phyloP scores from a whole-genome alignment of 2,113 vertebrate genomes.

The Etia nguti region DNA sequence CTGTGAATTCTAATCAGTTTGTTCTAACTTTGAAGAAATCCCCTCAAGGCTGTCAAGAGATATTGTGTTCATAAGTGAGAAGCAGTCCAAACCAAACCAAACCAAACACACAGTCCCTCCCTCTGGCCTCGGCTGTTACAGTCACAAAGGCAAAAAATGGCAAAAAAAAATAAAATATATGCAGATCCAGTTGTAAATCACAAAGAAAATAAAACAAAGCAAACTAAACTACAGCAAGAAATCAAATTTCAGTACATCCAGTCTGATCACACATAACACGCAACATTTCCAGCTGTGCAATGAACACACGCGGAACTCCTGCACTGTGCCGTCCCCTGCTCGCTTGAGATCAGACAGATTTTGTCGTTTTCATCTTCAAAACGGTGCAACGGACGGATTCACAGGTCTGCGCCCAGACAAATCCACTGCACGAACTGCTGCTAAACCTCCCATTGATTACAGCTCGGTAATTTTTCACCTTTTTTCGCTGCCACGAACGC shows the following conservation, averaged over 20 bases:
- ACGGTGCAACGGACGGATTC: background rate
- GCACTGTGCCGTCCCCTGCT: background rate
- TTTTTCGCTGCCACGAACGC: background rate
- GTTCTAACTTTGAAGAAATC: background rate
- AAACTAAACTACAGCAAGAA: background rate
- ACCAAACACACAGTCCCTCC: background rate
- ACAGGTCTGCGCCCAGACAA: background rate
- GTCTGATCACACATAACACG: background rate
- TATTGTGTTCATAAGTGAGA: background rate
- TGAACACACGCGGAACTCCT: background rate
- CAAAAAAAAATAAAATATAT: background rate
- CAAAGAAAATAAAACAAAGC: background rate
- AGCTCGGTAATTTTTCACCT: background rate
- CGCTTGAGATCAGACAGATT: background rate
- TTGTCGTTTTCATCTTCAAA: background rate
- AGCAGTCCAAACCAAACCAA: background rate
- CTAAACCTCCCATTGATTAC: background rate
- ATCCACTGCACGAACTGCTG: background rate
- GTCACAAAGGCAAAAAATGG: background rate
- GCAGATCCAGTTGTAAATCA: background rate
- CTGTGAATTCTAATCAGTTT: background rate
- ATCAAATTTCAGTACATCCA: background rate
- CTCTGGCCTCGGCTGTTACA: background rate
- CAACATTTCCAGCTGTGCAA: background rate
- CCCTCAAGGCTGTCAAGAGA: background rate